Percentiles rank a stretch among this genome's conserved stretches.
These are phyloP conservation scores for Danio tinwini DNA, from an alignment of 2,797 vertebrate genomes.

Conservation along the genomic window DNA sequence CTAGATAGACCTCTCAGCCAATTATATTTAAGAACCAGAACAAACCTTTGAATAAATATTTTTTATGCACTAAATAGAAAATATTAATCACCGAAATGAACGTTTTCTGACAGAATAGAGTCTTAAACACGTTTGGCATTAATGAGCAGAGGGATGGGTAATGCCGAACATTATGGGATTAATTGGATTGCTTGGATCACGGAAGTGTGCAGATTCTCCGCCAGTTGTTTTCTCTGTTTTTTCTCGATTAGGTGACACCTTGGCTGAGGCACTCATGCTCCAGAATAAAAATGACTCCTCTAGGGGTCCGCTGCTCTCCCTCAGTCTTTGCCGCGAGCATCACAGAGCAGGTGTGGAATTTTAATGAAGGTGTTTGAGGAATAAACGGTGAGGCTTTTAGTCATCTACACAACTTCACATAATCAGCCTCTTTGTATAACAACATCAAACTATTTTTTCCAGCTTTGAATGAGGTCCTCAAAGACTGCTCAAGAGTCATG, in stretches of 20 bases:
- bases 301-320: slow-evolving; percentile 61
- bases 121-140: slow-evolving; percentile 29
- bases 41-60: too few relatives aligned
- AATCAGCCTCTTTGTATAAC: slow-evolving; percentile 48
- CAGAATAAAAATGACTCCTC: slow-evolving; percentile 66
- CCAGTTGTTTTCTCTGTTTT: slow-evolving; percentile 58
- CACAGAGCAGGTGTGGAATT: slow-evolving; percentile 67
- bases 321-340: slow-evolving; percentile 65
- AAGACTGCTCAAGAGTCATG: background rate
- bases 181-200: slow-evolving; percentile 49
- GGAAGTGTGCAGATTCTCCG: slow-evolving; percentile 47
- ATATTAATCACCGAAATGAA: too few relatives aligned
- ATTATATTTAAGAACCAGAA: too few relatives aligned
- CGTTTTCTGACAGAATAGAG: background rate
- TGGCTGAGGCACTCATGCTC: slow-evolving; percentile 59
- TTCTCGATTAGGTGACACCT: slow-evolving; percentile 65
- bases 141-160: slow-evolving; percentile 31
- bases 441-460: slow-evolving; percentile 34
- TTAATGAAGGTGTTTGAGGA: slow-evolving; percentile 64
- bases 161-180: slow-evolving; percentile 47
- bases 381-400: slow-evolving; percentile 52
- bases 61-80: too few relatives aligned
- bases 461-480: slow-evolving; percentile 19
- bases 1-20: too few relatives aligned
- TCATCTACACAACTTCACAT: slow-evolving; percentile 50